These are phyloP conservation scores for Chaetogeoica ovagalla DNA, from an alignment of 2,888 invertebrate genomes.

Conservation along the genomic window DNA sequence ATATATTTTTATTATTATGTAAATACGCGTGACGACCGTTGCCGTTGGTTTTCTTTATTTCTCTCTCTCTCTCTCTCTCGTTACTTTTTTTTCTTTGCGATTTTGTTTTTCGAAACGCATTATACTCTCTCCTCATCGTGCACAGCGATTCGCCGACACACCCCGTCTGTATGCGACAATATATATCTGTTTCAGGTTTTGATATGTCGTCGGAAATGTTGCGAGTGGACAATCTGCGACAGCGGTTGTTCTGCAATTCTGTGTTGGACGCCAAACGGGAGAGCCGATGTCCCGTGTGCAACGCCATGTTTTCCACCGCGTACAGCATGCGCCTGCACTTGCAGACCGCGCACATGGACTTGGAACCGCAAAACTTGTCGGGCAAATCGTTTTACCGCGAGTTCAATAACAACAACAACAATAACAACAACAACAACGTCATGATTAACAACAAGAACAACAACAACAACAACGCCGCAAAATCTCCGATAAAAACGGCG, in stretches of 20 bases:
- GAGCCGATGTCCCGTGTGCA: constrained; percentile 48
- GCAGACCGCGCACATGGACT: constrained; percentile 44
- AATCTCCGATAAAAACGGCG: constrained; percentile 17
- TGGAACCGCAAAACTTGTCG: constrained; percentile 35
- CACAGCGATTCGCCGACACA: background rate
- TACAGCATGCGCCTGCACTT: constrained; percentile 49
- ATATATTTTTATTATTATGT: too few relatives aligned
- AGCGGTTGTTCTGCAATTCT: constrained; percentile 42
- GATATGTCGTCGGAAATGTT: constrained; percentile 50
- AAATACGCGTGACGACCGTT: too few relatives aligned
- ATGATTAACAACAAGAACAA: constrained; percentile 38
- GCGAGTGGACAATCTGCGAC: constrained; percentile 46
- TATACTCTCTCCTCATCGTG: background rate
- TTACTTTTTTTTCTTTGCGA: background rate
- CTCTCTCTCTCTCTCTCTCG: background rate
- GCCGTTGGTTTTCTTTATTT: too few relatives aligned
- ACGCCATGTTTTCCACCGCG: constrained; percentile 42
- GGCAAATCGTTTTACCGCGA: constrained; percentile 41
- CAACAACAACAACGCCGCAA: background rate
- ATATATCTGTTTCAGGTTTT: constrained; percentile 20
- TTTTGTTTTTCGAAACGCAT: background rate
- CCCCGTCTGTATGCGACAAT: background rate
- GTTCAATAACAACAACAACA: constrained; percentile 39
- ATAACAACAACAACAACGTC: constrained; percentile 27
- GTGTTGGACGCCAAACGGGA: constrained; percentile 43